Base-by-base conservation (phyloP, 2,113 vertebrate species). In the Lamprotornis superbus region DNA sequence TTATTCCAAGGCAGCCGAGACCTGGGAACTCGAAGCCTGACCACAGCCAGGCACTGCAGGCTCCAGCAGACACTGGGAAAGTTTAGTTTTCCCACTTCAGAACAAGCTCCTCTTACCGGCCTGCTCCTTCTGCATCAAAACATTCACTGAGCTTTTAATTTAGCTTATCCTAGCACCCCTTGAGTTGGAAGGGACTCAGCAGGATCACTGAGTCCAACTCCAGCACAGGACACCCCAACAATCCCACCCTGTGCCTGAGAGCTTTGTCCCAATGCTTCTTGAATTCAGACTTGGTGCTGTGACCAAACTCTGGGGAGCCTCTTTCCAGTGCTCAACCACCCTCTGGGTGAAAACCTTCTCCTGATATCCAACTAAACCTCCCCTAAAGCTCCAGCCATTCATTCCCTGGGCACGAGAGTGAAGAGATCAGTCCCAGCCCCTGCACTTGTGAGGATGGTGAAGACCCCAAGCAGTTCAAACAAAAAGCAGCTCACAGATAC, bases 1-100 rank as follows among this genome's bases (percentile, higher is more conserved):
- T 86, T 90, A 80, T 69, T 91, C 85, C 78, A 69, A 74, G 47
- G 79, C 87, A 94, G 85, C 40, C 11, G 52, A 90, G 90, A 78
- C 56, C 85, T 87, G 80, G 93, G 91, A 90, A 86, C 70, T 9
- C 33, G 27, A 85, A 22, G 69, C 84, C 75, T 92, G 82, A 78
- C 33, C 75, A 42, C 63, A 93, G 82, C 71, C 90, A 93, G 83
- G 80, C 69, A 47, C 89, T 31, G 86, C 73, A 90, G 75, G 79
- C 75, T 92, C 64, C 53, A 67, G 23, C 1, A 68, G 24, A 57
- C 42, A 19, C 73, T 40, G 39, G 59, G 35, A 19, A 91, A 46
- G 47, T 59, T 77, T 5, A 33, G 30, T n/a, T 87, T 75, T 60
- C 22, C 3, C 80, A 65, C 83, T 71, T 92, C 56, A 74, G 53